Percentiles rank a stretch among this genome's conserved stretches.
Evolutionary conservation across 2,113 vertebrate genomes (phyloP).

Genomic region (Eubucco bourcierii): DNA sequence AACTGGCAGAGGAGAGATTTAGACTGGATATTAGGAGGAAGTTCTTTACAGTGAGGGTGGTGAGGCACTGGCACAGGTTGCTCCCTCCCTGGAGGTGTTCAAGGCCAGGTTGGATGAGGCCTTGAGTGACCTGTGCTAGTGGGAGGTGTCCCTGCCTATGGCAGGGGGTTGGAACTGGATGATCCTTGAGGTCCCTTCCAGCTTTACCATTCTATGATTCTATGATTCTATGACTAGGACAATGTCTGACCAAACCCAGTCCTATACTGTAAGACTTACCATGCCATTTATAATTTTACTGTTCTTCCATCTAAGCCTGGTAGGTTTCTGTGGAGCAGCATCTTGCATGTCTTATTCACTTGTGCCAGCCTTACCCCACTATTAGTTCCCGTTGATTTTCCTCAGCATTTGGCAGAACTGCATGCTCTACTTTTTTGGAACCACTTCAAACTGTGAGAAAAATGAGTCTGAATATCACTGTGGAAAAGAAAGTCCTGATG

Average conservation of each 20-base stretch:
- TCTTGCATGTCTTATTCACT: neutral
- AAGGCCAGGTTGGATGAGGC: too few relatives aligned
- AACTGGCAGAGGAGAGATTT: too few relatives aligned
- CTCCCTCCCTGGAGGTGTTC: too few relatives aligned
- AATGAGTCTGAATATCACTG: neutral
- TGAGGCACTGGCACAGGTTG: too few relatives aligned
- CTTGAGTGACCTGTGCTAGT: too few relatives aligned
- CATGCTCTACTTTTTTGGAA: neutral
- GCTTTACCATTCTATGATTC: too few relatives aligned
- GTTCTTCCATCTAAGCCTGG: neutral
- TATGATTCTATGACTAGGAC: too few relatives aligned
- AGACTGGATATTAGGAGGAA: too few relatives aligned
- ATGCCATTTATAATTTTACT: neutral
- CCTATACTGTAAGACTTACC: neutral
- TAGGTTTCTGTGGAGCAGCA: neutral
- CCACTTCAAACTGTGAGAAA: neutral
- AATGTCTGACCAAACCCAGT: neutral
- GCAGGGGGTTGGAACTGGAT: too few relatives aligned
- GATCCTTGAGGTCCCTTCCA: too few relatives aligned
- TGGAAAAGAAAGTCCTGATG: neutral
- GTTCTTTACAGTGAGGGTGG: too few relatives aligned
- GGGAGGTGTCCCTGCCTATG: too few relatives aligned
- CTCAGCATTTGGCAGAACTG: neutral
- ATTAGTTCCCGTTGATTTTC: neutral
- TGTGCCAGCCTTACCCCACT: neutral